Base-by-base conservation (phyloP, 2,888 invertebrate species). In the Coenonympha arcania region DNA sequence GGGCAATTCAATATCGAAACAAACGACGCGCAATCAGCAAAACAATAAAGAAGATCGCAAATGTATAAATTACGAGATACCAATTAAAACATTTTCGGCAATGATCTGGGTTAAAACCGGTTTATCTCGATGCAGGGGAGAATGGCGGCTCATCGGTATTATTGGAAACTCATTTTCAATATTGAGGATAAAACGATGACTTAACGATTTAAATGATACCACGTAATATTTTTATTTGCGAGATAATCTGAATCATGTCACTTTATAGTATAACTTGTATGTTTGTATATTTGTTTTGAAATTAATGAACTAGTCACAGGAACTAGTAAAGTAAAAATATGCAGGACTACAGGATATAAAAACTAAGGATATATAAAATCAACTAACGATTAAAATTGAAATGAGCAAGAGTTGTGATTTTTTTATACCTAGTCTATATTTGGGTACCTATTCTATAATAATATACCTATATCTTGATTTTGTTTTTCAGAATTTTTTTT, bases 81-180 rank as follows among this genome's bases (percentile, higher is more conserved):
- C 47, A 47, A 42, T 37, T 51, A 50, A 47, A 43, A 24, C 5
- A 9, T 30, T 43, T 34, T 44, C 40, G 26, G 30, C 24, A 37
- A 24, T 44, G 36, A 49, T 46, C 31, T 28, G 22, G 31, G 49
- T 42, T 49, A 45, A 53, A 45, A 20, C 41, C 41, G 31, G 26
- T 37, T 41, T 41, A 37, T 42, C 26, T 15, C 18, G 37, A 42
- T 48, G n/a, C 28, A 16, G 34, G 37, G 20, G 36, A 26, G 22
- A 24, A 30, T 28, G 43, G 20, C 19, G 31, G 37, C 45, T 53
- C 50, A 36, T 53, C 41, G 49, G 18, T 46, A 37, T 42, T 31
- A 41, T 37, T 36, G 31, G 19, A 37, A 37, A 46, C 42, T 41
- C 22, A 49, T 49, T 46, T 36, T 52, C 44, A 41, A 45, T 50